phyloP scores from a whole-genome alignment of 2,888 invertebrate species.

The Rotaria socialis region DNA sequence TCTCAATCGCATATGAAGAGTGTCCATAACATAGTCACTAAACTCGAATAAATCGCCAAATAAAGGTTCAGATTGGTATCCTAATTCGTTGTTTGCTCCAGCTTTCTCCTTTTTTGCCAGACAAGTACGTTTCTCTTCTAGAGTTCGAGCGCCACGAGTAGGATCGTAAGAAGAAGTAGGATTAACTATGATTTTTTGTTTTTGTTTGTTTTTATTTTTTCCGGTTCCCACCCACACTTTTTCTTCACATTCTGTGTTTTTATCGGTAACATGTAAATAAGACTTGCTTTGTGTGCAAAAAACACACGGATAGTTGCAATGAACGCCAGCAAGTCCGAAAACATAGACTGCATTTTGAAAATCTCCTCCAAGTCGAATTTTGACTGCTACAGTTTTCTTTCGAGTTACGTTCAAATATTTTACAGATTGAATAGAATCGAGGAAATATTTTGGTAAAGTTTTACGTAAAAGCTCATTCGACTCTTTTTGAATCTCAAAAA shows the following conservation, averaged over 20 bases:
- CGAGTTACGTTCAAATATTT: neutral
- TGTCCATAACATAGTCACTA: too few species aligned
- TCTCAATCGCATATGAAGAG: neutral
- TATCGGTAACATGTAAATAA: neutral
- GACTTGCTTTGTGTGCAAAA: neutral
- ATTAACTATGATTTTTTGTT: too few species aligned
- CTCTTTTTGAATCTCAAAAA: neutral
- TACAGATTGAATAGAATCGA: neutral
- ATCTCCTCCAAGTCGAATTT: neutral
- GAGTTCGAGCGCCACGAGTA: too few species aligned
- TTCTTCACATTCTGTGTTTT: neutral
- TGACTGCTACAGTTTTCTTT: neutral
- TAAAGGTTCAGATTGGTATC: too few species aligned
- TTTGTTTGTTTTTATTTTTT: too few species aligned
- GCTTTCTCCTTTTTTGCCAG: too few species aligned
- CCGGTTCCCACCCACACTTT: too few species aligned
- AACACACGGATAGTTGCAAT: neutral
- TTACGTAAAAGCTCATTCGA: neutral
- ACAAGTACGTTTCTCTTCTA: too few species aligned
- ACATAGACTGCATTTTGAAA: neutral
- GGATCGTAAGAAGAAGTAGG: too few species aligned
- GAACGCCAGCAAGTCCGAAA: neutral
- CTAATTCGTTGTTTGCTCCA: too few species aligned
- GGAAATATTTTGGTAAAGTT: neutral
- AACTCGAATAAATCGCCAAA: too few species aligned